Base-by-base conservation (phyloP, 2,888 invertebrate genomes). In the Disparrhopalites patrizii region DNA sequence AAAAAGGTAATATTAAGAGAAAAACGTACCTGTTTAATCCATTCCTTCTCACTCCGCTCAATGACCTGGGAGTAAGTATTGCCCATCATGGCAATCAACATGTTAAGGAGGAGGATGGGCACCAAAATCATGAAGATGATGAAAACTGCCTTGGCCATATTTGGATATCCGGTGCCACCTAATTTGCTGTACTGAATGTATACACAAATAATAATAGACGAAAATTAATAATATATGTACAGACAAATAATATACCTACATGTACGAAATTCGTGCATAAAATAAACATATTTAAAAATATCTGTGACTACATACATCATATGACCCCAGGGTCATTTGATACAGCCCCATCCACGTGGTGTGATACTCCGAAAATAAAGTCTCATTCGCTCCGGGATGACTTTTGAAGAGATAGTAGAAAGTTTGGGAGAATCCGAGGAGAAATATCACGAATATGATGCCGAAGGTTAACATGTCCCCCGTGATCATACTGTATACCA, bases 1-100 rank as follows among this genome's bases (percentile, higher is more conserved):
- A 5, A 62, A 36, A 36, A 4, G 43, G 20, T 38, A 18, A 13
- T 28, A 15, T 7, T 20, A 15, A 54, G 15, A 27, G 13, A 7
- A 36, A 15, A 20, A 68, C 68, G 66, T 77, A 87, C 91, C 84
- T 94, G 94, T 79, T 95, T 94, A 79, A 96, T 90, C 92, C 94
- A 99, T 79, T 99, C 98, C 80, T 98, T 98, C 80, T 98, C 98
- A 36, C 97, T 97, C 78, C 96, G 94, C 78, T 94, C 93, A 75
- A 97, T 99, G 67, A 99, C 95, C 76, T 93, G 92, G 0, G 95
- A 93, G 79, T 99, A 99, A 0, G 99, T 99, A 81, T 98, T 98
- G 36, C 98, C 98, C 98, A 99, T 99, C 98, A 98, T 99, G 71
- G 99, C 99, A 73, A 99, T 99, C 80, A 99, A 85, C 89, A 90